Conservation (phyloP, 2,888 invertebrate species). For the Hyposoter dolosus region DNA sequence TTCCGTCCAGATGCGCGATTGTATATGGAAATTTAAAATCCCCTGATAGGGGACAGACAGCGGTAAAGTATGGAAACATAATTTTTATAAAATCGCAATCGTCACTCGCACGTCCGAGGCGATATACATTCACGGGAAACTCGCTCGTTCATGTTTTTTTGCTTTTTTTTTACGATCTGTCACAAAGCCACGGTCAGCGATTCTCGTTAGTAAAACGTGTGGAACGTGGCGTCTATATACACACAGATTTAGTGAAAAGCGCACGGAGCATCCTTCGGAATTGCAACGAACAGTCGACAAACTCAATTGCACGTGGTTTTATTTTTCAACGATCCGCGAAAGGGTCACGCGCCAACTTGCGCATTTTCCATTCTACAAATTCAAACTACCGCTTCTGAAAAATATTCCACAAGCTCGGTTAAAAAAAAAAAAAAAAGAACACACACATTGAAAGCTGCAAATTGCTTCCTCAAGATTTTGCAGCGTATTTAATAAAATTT, state of each 20-base stretch:
- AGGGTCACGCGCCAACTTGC: conserved; percentile 29
- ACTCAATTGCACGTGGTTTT: conserved; percentile 68
- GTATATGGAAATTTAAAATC: conserved; percentile 56
- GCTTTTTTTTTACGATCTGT: background rate
- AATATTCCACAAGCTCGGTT: conserved; percentile 58
- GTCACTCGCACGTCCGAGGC: conserved; percentile 49
- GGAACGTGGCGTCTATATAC: background rate
- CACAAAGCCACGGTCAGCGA: conserved; percentile 39
- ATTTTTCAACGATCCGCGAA: conserved; percentile 43
- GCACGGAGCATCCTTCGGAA: conserved; percentile 25
- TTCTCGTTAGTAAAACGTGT: conserved; percentile 56
- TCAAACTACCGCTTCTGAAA: conserved; percentile 48
- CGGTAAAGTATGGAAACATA: conserved; percentile 26
- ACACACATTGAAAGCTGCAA: too few relatives aligned
- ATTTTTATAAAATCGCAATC: conserved; percentile 59
- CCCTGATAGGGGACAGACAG: conserved; percentile 7
- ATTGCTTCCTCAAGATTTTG: too few relatives aligned
- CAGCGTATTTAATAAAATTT: too few relatives aligned
- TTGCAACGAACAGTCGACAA: conserved; percentile 59
- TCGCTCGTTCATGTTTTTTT: background rate
- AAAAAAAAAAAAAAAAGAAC: too few relatives aligned
- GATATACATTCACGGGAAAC: background rate
- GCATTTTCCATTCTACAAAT: conserved; percentile 44
- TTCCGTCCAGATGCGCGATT: background rate
- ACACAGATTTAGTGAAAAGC: conserved; percentile 18